Conservation (phyloP, 2,113 vertebrate species). For the Taxidea taxus region DNA sequence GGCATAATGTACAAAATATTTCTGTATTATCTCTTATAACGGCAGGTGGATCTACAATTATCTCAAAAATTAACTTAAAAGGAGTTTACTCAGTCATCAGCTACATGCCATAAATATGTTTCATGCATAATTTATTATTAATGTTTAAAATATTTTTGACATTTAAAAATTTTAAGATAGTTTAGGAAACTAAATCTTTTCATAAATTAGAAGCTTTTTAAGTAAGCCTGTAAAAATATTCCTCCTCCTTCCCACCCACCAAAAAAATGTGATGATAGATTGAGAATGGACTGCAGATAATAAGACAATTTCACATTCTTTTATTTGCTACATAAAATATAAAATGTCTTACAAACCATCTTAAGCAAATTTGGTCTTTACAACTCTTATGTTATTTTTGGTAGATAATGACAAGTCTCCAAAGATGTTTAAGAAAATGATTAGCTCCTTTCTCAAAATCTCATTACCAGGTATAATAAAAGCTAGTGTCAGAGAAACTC, state of each 20-base stretch:
- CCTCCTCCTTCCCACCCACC: constrained; percentile 45
- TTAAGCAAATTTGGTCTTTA: neutral
- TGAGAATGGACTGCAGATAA: constrained; percentile 33
- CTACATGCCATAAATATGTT: neutral
- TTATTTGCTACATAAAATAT: constrained; percentile 23
- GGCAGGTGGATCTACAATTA: neutral
- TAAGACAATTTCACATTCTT: neutral
- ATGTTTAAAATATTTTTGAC: constrained; percentile 34
- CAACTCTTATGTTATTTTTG: constrained; percentile 28
- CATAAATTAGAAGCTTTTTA: constrained; percentile 52
- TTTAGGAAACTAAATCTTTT: constrained; percentile 35
- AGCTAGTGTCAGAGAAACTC: neutral
- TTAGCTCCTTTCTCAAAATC: neutral
- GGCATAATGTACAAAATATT: neutral
- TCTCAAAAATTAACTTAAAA: neutral
- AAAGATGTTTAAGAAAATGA: neutral
- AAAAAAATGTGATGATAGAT: constrained; percentile 62
- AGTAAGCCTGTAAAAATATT: constrained; percentile 57
- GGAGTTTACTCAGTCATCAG: neutral
- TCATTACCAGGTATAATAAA: neutral
- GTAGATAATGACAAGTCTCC: neutral
- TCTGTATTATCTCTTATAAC: neutral
- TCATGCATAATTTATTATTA: constrained; percentile 48
- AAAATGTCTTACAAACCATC: constrained; percentile 19
- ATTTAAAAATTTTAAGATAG: constrained; percentile 28